phyloP scores from a whole-genome alignment of 2,888 invertebrate genomes.

The Quadroppia sp. region DNA sequence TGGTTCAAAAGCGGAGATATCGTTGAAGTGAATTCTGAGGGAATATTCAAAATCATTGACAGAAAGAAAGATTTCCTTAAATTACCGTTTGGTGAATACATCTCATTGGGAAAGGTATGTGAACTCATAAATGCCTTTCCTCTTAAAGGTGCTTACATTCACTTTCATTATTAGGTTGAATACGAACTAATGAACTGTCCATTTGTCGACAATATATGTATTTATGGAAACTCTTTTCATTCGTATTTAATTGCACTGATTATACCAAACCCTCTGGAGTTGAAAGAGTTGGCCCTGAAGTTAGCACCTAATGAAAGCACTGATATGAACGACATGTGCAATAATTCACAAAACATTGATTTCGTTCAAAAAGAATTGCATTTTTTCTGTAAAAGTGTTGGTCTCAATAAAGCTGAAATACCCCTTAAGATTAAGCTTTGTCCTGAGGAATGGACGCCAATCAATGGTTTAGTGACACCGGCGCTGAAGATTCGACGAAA shows the following conservation, averaged over 20 bases:
- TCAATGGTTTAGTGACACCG: slow-evolving; percentile 58
- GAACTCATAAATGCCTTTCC: too few species aligned
- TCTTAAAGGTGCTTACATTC: too few species aligned
- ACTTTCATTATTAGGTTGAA: slow-evolving; percentile 37
- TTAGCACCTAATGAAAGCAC: neutral
- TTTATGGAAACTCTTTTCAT: slow-evolving; percentile 43
- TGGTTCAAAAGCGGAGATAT: slow-evolving; percentile 98
- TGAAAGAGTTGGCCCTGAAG: neutral
- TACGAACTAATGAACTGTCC: slow-evolving; percentile 40
- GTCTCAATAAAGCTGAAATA: slow-evolving; percentile 41
- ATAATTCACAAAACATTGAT: slow-evolving; percentile 55
- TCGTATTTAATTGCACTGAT: slow-evolving; percentile 41
- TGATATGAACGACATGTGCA: neutral
- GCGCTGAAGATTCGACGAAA: slow-evolving; percentile 58
- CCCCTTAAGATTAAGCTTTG: slow-evolving; percentile 53
- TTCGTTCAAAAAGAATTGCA: slow-evolving; percentile 77
- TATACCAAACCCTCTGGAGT: slow-evolving; percentile 43
- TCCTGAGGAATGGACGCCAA: slow-evolving; percentile 57
- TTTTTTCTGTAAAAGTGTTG: slow-evolving; percentile 73
- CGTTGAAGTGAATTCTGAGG: slow-evolving; percentile 86
- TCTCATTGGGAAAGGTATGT: slow-evolving; percentile 76
- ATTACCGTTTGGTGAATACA: slow-evolving; percentile 94
- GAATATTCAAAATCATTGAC: slow-evolving; percentile 92
- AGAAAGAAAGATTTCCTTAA: slow-evolving; percentile 85
- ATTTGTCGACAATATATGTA: slow-evolving; percentile 43